Base-by-base conservation (phyloP, 2,888 invertebrate genomes). In the Neoascia interrupta region DNA sequence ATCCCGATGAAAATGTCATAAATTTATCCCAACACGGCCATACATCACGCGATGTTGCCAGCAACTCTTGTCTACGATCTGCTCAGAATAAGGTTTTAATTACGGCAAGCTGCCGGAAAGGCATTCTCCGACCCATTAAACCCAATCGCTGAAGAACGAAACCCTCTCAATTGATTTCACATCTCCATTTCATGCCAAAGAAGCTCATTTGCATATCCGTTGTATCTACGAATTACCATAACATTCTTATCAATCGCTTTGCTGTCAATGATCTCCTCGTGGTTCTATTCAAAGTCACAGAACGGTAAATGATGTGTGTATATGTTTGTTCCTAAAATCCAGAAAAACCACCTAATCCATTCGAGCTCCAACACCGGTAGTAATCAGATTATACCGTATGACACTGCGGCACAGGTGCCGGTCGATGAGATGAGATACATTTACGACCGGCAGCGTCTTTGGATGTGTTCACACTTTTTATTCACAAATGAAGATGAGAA, bases 121-220 rank as follows among this genome's bases (percentile, higher is more conserved):
- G 10, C 37, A 34, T 23, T 34, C 63, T 36, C 43, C 53, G 60
- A 68, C 41, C 53, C 47, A 47, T 23, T 53, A 43, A n/a, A n/a
- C n/a, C n/a, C n/a, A n/a, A n/a, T n/a, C n/a, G n/a, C n/a, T n/a
- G n/a, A n/a, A 3, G 23, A 26, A 16, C 63, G 43, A 36, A 28
- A 45, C n/a, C n/a, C 16, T 45, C 8, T 21, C 36, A 47, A 31
- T 43, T 37, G 26, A 13, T 56, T 41, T 41, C 19, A n/a, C 31
- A 23, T 61, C 45, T 23, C 23, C n/a, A n/a, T 47, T 36, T 19
- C 23, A 15, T 13, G 19, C 13, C 5, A 11, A 26, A 16, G 2
- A 18, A 1, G 13, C 8, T 19, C 13, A 66, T 74, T 68, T 63
- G 19, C 54, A 75, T 75, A 75, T 54, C 75, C 61, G 75, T 69